phyloP scores from a whole-genome alignment of 2,113 vertebrate species.

The cattle (Bos taurus) region ARS-UCD2.0 NC_037339.1:76714501-76715000 shows the following conservation, averaged over 20 bases:
- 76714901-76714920: not conserved
- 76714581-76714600: not conserved
- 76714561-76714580: not conserved
- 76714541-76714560: not conserved
- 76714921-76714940: not conserved
- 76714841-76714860: not conserved
- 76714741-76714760: not conserved
- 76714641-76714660: not conserved
- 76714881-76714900: not conserved
- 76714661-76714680: not conserved
- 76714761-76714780: not conserved
- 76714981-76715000: slow-evolving; percentile 55
- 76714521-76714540: not conserved
- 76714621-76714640: not conserved
- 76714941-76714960: not conserved
- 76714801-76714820: slow-evolving; percentile 30
- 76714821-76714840: not conserved
- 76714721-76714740: slow-evolving; percentile 13
- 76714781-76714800: slow-evolving; percentile 46
- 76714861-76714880: not conserved
- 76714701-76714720: slow-evolving; percentile 14
- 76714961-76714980: not conserved
- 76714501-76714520: not conserved
- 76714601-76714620: not conserved
- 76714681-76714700: not conserved